Evolutionary conservation across 2,797 vertebrate genomes (phyloP).

Genomic region (Phylloscopus collybita): DNA sequence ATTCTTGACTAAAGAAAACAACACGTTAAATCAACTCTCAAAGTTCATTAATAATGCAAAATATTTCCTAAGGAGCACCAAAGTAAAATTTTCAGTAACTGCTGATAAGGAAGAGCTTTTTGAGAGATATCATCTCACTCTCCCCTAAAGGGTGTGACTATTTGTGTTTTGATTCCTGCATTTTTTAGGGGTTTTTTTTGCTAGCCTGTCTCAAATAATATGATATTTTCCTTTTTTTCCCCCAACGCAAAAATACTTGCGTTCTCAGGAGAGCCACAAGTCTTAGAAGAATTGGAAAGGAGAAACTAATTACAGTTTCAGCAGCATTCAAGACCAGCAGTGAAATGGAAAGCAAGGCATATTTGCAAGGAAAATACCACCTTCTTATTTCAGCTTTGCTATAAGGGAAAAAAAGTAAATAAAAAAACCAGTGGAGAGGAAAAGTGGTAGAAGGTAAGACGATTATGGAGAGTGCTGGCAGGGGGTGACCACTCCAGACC

Average conservation of each 20-base stretch:
- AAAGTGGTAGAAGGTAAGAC: not conserved
- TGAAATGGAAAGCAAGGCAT: not conserved
- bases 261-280: not conserved
- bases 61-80: not conserved
- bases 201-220: not conserved
- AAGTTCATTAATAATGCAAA: not conserved
- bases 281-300: not conserved
- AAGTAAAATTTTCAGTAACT: not conserved
- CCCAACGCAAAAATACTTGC: not conserved
- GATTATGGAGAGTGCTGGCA: not conserved
- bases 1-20: not conserved
- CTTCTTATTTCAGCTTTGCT: not conserved
- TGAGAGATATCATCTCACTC: not conserved
- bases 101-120: not conserved
- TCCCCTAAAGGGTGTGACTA: not conserved
- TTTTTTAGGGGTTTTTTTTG: not conserved
- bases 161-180: not conserved
- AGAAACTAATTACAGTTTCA: not conserved
- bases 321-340: not conserved
- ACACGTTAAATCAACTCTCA: not conserved
- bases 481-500: not conserved
- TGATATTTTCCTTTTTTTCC: not conserved
- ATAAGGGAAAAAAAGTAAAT: not conserved
- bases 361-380: not conserved
- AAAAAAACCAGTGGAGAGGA: not conserved